A percentile compares a stretch with the other conserved stretches of the same genome.
These are phyloP conservation scores for Carapus acus DNA, from an alignment of 2,797 vertebrate genomes.

Conservation along the genomic window DNA sequence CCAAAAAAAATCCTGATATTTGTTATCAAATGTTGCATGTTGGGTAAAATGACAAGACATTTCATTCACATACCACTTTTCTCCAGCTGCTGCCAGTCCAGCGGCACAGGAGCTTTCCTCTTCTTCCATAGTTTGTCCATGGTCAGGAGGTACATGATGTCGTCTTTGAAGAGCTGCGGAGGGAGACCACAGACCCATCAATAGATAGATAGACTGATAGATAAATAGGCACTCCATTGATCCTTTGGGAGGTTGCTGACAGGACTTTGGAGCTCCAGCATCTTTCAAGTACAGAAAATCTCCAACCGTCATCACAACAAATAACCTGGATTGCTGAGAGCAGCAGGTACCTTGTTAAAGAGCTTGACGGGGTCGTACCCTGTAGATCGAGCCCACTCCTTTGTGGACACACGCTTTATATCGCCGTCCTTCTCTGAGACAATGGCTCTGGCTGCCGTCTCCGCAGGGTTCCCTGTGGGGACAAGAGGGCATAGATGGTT, in stretches of 20 bases:
- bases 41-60: too few species aligned
- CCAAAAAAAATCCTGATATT: too few species aligned
- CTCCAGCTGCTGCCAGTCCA: conserved; percentile 88
- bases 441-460: conserved; percentile 82
- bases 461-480: conserved; percentile 84
- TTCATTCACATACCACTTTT: conserved; percentile 72
- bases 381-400: conserved; percentile 93
- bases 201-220: too few species aligned
- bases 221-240: too few species aligned
- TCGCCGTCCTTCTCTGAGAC: conserved; percentile 91
- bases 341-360: conserved; percentile 86
- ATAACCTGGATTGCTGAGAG: too few species aligned
- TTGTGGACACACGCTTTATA: conserved; percentile 93
- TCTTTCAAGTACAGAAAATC: too few species aligned
- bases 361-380: conserved; percentile 90
- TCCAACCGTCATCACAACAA: too few species aligned
- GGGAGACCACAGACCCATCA: background rate
- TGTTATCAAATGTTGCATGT: too few species aligned
- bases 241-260: too few species aligned
- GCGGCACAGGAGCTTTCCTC: conserved; percentile 89
- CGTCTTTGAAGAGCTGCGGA: conserved; percentile 93
- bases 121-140: conserved; percentile 99
- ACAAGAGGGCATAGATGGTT: background rate
- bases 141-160: conserved; percentile 92
- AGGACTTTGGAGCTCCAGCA: too few species aligned